Evolutionary conservation across 37 sponge, comb jelly and placozoan genomes (phyloP), one percentile per base, ranked within the genome.

Genomic region (Beroe ovata): DNA sequence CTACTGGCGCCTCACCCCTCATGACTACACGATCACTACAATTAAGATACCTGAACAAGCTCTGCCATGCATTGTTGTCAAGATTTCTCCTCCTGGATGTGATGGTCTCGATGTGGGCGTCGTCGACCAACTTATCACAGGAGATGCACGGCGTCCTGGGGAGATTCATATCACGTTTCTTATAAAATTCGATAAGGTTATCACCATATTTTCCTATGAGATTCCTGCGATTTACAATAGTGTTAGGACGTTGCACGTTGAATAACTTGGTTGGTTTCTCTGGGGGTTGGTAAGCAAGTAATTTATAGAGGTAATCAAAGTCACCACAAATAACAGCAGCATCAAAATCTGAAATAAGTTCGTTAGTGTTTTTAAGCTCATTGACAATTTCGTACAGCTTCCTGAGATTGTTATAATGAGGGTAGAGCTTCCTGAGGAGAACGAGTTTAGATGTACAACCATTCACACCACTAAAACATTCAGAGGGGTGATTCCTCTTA

Each of bases 401-500:
- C 38, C 71, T 69, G 20, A 25, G 37, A 69, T 35, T 6, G 1
- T 34, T 3, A 35, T 29, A 69, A 21, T 69, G 71, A 6, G 25
- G 26, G 1, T 8, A 6, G 4, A 69, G 36, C 19, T 69, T 29
- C 4, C 38, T 35, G 21, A 69, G 19, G 1, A 69, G 8, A 16
- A 69, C 36, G 4, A 36, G 20, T 8, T 2, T 14, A 35, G 37
- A 33, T 6, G 38, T 8, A 35, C 71, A 69, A 25, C 26, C 36
- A 28, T 16, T 69, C 20, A 21, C 38, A 8, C 26, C 26, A 14
- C 19, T 19, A 28, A 33, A 25, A 69, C 71, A 69, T 34, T 14
- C 38, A 11, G 26, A 35, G 11, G 71, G 71, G 20, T 69, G 71
- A 34, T 69, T 69, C 8, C 71, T 35, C 32, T 69, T 69, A 8